These are phyloP conservation scores for Megalops atlanticus DNA, from an alignment of 2,113 vertebrate species.

Conservation along the genomic window DNA sequence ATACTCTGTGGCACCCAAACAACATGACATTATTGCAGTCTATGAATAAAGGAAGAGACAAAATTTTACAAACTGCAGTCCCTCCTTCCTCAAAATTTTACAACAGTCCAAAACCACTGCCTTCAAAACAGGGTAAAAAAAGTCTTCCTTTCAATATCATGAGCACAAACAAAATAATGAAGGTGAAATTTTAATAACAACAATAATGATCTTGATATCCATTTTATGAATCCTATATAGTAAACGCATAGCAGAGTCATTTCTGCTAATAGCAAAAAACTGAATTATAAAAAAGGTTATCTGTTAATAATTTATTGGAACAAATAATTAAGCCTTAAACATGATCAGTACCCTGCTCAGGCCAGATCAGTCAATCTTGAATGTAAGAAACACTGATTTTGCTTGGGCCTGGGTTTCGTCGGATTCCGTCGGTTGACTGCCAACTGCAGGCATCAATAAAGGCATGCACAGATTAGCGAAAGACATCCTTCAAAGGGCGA, in stretches of 20 bases:
- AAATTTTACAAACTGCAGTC: not conserved
- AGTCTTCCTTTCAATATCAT: not conserved
- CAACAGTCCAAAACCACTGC: not conserved
- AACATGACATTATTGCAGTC: not conserved
- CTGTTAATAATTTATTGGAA: conserved; percentile 51
- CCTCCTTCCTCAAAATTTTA: not conserved
- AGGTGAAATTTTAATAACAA: not conserved
- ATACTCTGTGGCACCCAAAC: not conserved
- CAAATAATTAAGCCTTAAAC: conserved; percentile 64
- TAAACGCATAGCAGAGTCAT: conserved; percentile 21
- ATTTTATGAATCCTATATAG: not conserved
- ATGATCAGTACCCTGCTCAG: conserved; percentile 40
- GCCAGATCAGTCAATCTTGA: conserved; percentile 42
- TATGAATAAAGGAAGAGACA: not conserved
- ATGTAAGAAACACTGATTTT: conserved; percentile 66
- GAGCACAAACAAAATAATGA: not conserved
- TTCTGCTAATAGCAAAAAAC: conserved; percentile 35
- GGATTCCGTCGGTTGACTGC: conserved; percentile 61
- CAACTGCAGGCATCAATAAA: conserved; percentile 63
- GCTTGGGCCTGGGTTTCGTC: conserved; percentile 55
- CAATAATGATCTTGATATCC: not conserved
- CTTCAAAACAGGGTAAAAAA: not conserved
- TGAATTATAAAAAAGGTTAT: conserved; percentile 51
- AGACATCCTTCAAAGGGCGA: conserved; percentile 56
- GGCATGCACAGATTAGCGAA: conserved; percentile 60